Base-by-base conservation (phyloP, 2,888 invertebrate species). In the Dynastes tityus region DNA sequence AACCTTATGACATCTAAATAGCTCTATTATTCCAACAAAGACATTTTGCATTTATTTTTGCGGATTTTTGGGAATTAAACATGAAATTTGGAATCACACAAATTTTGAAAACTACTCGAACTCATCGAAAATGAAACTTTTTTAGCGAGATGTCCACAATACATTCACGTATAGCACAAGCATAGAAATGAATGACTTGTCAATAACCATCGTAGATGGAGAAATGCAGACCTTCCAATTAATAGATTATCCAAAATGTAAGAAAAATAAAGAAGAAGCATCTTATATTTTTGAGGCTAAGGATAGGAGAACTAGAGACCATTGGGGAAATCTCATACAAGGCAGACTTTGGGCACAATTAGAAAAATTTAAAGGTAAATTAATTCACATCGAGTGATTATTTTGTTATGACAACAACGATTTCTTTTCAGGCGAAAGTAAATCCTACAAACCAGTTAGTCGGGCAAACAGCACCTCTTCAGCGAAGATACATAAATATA, bases 341-440 rank as follows among this genome's bases (percentile, higher is more conserved):
- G 82, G 84, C 22, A 84, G 84, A 68, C 80, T 88, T 40, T 87
- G 88, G 87, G 80, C 84, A 61, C 87, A 88, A 81, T 81, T 88
- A 37, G 71, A 84, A 55, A 83, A 84, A 81, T 84, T 82, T 11
- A 88, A 86, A 86, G 86, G 87, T 88, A 81, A 68, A 11, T 63
- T 63, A 5, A 27, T 32, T 29, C 27, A 11, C 29, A 13, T 27
- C 8, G 29, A 29, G 5, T 53, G 53, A 37, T 16, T 9, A 29
- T 22, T 13, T 68, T 51, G n/a, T n/a, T 29, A 49, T 53, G 13
- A 37, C 32, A 37, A 37, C 1, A 37, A 37, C 13, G 27, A 40
- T 51, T 53, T 9, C 4, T 4, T 13, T 68, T 22, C 9, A 76
- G 76, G 55, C n/a, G 37, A 76, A 45, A 76, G 76, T 45, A 76